Base-by-base conservation (phyloP, 1,140 invertebrate genomes). In the Ectropis grisescens region DNA sequence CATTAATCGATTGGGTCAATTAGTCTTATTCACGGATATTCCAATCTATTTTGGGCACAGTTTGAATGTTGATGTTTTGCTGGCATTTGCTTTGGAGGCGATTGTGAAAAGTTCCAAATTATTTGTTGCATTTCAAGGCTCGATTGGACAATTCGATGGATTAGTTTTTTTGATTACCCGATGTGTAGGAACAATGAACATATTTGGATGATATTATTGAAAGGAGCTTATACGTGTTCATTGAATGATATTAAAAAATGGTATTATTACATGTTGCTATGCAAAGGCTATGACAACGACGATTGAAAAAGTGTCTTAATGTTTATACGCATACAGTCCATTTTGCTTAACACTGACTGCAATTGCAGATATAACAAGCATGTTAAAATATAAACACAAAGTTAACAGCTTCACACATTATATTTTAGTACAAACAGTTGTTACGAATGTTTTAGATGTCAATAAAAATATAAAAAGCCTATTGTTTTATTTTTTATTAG, bases 401-500 rank as follows among this genome's bases (percentile, higher is more conserved):
- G 58, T 70, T 71, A 76, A 80, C 69, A 68, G 70, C 72, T 74
- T 75, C 69, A 68, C 70, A 80, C 70, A 62, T 72, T 78, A 75
- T 76, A 80, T 76, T 75, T 80, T 80, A 80, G 75, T 78, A 75
- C 75, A 80, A 80, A 74, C 68, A 69, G 61, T 75, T 76, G 70
- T 76, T 75, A 74, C 54, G 52, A 67, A 78, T 58, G 59, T 74
- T 75, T 68, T 80, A 80, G 72, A 75, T 78, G 68, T 78, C 72
- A 80, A 80, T 80, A n/a, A 78, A 76, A 80, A 58, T 52, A 46
- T 59, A 42, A 66, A 71, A 64, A 50, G 13, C 16, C 43, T 41
- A 34, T 43, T 47, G 37, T 54, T 59, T 60, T 58, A 44, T 45
- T 49, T 36, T 28, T n/a, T n/a, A n/a, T n/a, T n/a, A n/a, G n/a